A percentile compares a stretch with the other conserved stretches of the same genome.
Conservation (phyloP, 1,140 invertebrate species). For the Drosophila mauritiana region DNA sequence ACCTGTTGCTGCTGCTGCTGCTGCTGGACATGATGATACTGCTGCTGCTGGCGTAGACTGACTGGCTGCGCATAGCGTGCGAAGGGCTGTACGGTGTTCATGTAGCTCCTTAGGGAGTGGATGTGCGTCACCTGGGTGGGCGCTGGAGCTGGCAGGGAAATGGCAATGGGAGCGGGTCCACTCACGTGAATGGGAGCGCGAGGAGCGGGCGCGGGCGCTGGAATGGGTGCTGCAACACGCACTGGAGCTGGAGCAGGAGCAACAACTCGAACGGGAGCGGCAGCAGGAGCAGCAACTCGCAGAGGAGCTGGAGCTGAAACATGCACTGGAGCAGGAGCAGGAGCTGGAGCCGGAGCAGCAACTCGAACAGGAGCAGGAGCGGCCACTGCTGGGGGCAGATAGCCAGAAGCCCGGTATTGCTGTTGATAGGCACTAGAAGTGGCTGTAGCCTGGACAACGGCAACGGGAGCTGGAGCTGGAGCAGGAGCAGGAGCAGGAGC, state of each 20-base stretch:
- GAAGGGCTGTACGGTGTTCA: constrained; percentile 71
- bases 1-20: constrained; percentile 40
- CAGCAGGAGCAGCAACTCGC: not conserved
- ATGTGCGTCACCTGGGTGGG: constrained; percentile 64
- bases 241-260: not conserved
- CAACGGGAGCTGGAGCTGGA: constrained; percentile 2
- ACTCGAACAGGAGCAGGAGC: not conserved
- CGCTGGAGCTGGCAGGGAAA: constrained; percentile 23
- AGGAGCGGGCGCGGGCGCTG: not conserved
- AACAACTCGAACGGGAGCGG: constrained; percentile 9
- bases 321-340: not conserved
- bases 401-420: constrained; percentile 25
- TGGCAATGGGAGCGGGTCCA: constrained; percentile 28
- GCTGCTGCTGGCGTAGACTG: constrained; percentile 34
- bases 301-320: constrained; percentile 25
- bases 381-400: constrained; percentile 29
- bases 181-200: constrained; percentile 14
- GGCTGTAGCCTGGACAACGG: constrained; percentile 12
- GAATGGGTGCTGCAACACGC: not conserved
- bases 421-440: constrained; percentile 12
- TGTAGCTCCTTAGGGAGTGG: constrained; percentile 71
- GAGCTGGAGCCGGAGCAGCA: constrained; percentile 1
- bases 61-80: constrained; percentile 66
- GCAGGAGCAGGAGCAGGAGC: not conserved
- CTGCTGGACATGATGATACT: constrained; percentile 29